Conservation (phyloP, 2,888 invertebrate species). For the Protonemura montana region DNA sequence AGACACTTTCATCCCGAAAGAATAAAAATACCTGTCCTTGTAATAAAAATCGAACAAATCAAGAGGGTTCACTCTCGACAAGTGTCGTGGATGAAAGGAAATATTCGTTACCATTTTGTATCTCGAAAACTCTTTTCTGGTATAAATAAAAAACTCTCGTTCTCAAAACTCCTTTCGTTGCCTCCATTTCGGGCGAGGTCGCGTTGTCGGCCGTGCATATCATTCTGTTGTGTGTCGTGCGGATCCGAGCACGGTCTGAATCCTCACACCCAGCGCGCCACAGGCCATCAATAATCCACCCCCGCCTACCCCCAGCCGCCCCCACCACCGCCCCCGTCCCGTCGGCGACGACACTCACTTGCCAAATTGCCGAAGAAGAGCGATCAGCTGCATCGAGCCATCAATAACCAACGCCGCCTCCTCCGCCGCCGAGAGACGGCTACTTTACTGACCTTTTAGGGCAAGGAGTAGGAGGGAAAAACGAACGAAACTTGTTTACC, state of each 20-base stretch:
- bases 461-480: neutral
- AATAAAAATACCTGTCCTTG: neutral
- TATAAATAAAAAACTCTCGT: no score
- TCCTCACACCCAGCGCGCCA: neutral
- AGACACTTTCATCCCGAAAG: neutral
- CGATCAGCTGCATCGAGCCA: slow-evolving; percentile 16
- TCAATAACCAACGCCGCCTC: slow-evolving; percentile 8
- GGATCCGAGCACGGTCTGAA: neutral
- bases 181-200: neutral
- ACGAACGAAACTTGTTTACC: neutral
- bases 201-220: no score
- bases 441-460: slow-evolving; percentile 9
- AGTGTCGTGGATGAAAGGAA: neutral
- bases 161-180: no score
- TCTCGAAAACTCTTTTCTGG: neutral
- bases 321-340: neutral
- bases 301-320: neutral
- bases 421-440: neutral
- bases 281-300: slow-evolving; percentile 17
- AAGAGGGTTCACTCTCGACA: neutral
- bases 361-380: slow-evolving; percentile 29
- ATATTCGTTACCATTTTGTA: neutral
- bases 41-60: neutral
- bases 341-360: neutral
- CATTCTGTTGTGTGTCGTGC: neutral